Evolutionary conservation across 2,113 vertebrate genomes (phyloP).

Genomic region (Heliornis fulica): DNA sequence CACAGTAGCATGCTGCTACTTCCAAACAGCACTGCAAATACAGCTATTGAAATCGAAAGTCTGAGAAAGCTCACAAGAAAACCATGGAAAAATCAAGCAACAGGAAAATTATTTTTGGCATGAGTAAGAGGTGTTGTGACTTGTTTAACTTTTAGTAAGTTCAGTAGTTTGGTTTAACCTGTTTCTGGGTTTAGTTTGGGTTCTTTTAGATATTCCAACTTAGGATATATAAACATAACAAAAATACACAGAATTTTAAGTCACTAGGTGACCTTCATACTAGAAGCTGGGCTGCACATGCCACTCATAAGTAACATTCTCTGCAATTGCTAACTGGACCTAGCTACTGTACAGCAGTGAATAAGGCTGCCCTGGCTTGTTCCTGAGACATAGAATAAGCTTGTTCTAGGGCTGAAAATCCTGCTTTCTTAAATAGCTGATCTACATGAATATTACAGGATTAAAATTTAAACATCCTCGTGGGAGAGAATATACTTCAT

Average conservation of each 20-base stretch:
- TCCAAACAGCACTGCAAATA: too few relatives aligned
- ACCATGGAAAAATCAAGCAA: neutral
- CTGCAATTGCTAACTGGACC: neutral
- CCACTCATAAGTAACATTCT: neutral
- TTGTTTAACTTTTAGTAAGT: neutral
- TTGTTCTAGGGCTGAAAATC: neutral
- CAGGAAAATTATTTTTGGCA: neutral
- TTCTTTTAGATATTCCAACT: neutral
- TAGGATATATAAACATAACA: neutral
- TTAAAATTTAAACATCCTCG: neutral
- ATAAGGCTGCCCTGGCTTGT: neutral
- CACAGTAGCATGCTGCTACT: too few relatives aligned
- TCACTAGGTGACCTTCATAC: neutral
- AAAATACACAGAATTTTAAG: neutral
- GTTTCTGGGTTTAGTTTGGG: too few relatives aligned
- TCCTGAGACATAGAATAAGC: neutral
- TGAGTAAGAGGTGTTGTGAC: too few relatives aligned
- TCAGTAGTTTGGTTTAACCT: neutral
- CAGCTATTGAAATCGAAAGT: neutral
- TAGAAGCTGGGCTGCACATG: neutral
- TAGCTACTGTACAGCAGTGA: neutral
- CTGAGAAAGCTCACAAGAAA: neutral
- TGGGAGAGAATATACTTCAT: neutral
- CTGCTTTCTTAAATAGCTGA: neutral
- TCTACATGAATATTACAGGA: neutral